Percentiles rank a stretch among this genome's conserved stretches.
These are phyloP conservation scores for Muscicapa striata DNA, from an alignment of 2,797 vertebrate species.

Conservation along the genomic window DNA sequence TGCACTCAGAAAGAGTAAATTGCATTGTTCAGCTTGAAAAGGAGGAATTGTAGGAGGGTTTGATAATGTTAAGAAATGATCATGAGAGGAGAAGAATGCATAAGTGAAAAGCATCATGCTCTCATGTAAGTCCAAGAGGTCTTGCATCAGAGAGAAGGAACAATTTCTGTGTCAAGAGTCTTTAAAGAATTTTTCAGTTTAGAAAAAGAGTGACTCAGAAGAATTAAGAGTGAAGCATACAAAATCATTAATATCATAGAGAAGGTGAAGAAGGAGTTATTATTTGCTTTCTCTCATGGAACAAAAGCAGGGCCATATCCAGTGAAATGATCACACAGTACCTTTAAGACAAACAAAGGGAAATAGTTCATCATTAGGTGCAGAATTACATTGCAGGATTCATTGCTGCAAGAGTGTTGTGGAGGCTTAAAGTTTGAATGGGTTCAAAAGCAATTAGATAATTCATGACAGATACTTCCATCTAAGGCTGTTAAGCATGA, in stretches of 20 bases:
- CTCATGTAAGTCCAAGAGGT: background rate
- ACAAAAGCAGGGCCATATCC: background rate
- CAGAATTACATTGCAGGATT: slow-evolving; percentile 25
- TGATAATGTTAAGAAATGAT: background rate
- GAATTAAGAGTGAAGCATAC: background rate
- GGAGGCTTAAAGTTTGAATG: slow-evolving; percentile 18
- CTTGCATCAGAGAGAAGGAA: background rate
- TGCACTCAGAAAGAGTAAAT: background rate
- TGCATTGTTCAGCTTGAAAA: background rate
- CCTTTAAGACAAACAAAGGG: background rate
- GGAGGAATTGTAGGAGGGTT: background rate
- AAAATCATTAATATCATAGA: background rate
- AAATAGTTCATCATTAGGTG: slow-evolving; percentile 19
- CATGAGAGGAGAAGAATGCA: background rate
- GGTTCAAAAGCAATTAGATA: slow-evolving; percentile 34
- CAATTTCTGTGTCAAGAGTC: background rate
- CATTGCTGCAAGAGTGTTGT: background rate
- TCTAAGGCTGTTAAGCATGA: background rate
- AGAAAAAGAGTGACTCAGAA: background rate
- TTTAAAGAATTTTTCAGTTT: background rate
- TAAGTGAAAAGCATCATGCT: background rate
- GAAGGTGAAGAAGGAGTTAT: background rate
- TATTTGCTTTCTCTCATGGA: background rate
- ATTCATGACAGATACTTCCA: background rate
- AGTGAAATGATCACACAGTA: background rate